Evolutionary conservation across 2,888 invertebrate genomes (phyloP).

Genomic region (Pycnomerus fuliginosus): DNA sequence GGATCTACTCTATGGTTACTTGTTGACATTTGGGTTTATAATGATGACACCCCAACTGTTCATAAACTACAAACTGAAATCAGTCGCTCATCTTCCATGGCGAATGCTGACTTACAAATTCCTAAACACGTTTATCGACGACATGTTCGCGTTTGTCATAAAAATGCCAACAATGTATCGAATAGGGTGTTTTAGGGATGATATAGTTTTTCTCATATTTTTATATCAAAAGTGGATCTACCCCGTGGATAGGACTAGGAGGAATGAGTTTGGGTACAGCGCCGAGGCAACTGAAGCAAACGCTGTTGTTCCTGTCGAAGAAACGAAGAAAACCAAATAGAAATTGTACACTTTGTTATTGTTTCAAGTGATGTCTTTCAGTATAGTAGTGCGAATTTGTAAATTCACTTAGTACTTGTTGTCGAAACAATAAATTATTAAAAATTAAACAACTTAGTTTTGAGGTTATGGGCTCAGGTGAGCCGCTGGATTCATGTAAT

Average conservation of each 20-base stretch:
- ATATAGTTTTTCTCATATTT: slow-evolving; percentile 98
- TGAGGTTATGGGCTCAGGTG: no score
- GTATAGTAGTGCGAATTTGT: slow-evolving; percentile 11
- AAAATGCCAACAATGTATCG: slow-evolving; percentile 99
- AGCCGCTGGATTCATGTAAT: no score
- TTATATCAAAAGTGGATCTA: slow-evolving; percentile 99
- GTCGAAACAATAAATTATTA: no score
- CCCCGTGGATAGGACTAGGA: slow-evolving; percentile 89
- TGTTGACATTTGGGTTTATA: slow-evolving; percentile 98
- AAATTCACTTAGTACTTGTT: no score
- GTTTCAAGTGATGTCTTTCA: slow-evolving; percentile 14
- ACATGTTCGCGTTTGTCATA: slow-evolving; percentile 99
- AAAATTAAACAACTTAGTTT: no score
- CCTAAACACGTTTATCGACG: slow-evolving; percentile 98
- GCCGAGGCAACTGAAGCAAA: slow-evolving; percentile 60
- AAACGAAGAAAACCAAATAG: slow-evolving; percentile 19
- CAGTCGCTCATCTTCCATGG: slow-evolving; percentile 99
- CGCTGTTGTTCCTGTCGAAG: slow-evolving; percentile 6
- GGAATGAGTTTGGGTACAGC: slow-evolving; percentile 98
- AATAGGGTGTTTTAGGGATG: slow-evolving; percentile 96
- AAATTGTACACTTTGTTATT: slow-evolving; percentile 12
- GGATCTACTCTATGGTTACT: slow-evolving; percentile 95
- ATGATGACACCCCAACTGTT: slow-evolving; percentile 99
- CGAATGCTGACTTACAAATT: slow-evolving; percentile 99
- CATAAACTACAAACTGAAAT: slow-evolving; percentile 99